Conservation (phyloP, 2,888 invertebrate genomes). For the Drosophila lacicola region DNA sequence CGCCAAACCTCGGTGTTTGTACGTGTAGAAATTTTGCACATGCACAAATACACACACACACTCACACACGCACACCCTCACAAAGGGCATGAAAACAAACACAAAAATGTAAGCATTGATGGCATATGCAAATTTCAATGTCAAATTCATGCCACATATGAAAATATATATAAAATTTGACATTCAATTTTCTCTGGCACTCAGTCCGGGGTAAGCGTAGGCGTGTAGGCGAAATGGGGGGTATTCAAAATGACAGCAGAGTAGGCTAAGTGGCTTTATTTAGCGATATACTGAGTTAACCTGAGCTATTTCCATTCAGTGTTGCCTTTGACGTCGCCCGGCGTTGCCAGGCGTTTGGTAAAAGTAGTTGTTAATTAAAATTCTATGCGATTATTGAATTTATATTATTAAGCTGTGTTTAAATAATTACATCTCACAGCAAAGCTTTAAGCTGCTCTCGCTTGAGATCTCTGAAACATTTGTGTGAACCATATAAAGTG, state of each 20-base stretch:
- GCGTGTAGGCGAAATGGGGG: constrained; percentile 1
- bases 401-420: constrained; percentile 1
- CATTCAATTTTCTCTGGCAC: constrained; percentile 68
- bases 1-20: background rate
- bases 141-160: constrained; percentile 67
- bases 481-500: too few species aligned
- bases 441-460: background rate
- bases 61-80: constrained; percentile 9
- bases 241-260: constrained; percentile 6
- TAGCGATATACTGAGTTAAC: constrained; percentile 26
- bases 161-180: constrained; percentile 49
- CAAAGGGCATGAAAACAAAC: constrained; percentile 47
- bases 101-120: constrained; percentile 54
- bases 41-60: constrained; percentile 5
- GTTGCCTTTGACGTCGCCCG: constrained; percentile 44
- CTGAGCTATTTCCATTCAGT: constrained; percentile 34
- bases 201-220: background rate
- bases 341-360: background rate
- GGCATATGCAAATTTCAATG: constrained; percentile 77
- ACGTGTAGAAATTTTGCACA: constrained; percentile 30
- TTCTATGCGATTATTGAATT: constrained; percentile 27
- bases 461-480: background rate
- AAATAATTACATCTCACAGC: background rate
- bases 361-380: constrained; percentile 46
- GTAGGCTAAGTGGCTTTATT: constrained; percentile 69